Conservation (phyloP, 2,797 vertebrate genomes). For the Ceyx erithaca region DNA sequence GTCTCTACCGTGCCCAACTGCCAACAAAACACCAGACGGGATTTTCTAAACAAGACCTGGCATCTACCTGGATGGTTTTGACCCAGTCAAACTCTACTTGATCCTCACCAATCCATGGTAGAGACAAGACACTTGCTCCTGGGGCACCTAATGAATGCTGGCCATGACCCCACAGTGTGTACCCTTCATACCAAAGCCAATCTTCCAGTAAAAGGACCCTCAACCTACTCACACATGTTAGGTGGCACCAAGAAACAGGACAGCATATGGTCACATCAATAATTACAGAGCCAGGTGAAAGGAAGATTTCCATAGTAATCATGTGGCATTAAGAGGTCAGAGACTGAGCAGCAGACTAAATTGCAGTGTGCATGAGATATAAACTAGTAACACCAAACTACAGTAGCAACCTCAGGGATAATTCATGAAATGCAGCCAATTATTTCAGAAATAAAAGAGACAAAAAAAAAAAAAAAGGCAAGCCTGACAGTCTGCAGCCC, state of each 20-base stretch:
- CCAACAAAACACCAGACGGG: neutral
- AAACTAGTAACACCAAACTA: neutral
- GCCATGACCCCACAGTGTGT: fast-evolving
- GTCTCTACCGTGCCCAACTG: neutral
- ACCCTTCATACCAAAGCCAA: neutral
- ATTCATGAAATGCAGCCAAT: neutral
- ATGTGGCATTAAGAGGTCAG: neutral
- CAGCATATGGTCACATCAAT: neutral
- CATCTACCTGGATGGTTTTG: neutral
- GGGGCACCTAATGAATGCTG: neutral
- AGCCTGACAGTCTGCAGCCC: neutral
- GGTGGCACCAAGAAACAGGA: neutral
- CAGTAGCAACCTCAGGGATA: neutral
- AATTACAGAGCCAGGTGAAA: neutral
- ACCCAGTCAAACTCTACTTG: neutral
- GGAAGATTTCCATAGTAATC: neutral
- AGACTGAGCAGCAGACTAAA: neutral
- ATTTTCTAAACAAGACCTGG: neutral
- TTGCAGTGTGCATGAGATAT: fast-evolving
- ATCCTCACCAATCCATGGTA: neutral
- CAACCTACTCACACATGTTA: neutral
- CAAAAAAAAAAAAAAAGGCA: too few species aligned
- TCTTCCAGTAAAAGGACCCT: neutral
- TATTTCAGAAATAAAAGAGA: neutral
- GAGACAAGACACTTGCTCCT: neutral